phyloP scores from a whole-genome alignment of 1,140 invertebrate genomes.

The Drosophila pachea region DNA sequence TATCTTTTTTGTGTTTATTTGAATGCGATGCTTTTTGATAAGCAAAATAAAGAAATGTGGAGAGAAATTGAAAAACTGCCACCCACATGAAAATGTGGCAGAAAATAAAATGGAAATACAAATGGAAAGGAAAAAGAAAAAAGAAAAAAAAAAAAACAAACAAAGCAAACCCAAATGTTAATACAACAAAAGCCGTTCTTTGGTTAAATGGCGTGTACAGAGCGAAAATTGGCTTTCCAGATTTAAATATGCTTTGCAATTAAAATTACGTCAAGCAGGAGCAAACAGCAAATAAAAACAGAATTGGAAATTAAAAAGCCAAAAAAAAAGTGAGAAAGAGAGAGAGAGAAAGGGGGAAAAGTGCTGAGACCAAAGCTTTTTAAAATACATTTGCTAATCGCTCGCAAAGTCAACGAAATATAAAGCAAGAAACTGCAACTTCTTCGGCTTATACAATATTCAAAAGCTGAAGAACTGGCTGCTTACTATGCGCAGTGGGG shows the following conservation, averaged over 20 bases:
- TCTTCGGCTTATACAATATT: background rate
- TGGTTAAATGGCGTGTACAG: conserved; percentile 26
- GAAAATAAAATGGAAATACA: conserved; percentile 9
- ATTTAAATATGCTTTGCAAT: conserved; percentile 24
- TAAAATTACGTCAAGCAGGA: conserved; percentile 14
- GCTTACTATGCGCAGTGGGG: background rate
- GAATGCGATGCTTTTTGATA: conserved; percentile 56
- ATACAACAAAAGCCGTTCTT: conserved; percentile 28
- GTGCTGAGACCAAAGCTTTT: too few relatives aligned
- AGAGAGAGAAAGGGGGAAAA: too few relatives aligned
- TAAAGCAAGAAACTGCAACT: too few relatives aligned
- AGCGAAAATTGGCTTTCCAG: conserved; percentile 20
- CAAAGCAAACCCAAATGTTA: conserved; percentile 12
- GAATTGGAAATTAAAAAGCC: background rate
- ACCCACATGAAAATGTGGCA: conserved; percentile 34
- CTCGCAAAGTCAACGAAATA: too few relatives aligned
- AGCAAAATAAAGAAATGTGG: conserved; percentile 73
- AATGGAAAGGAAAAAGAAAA: conserved; percentile 22
- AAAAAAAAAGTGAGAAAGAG: too few relatives aligned
- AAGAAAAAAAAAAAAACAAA: conserved; percentile 52
- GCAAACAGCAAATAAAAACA: background rate
- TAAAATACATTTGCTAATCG: too few relatives aligned
- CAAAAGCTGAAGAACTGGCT: background rate
- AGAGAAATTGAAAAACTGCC: conserved; percentile 58
- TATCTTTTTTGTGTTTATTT: conserved; percentile 54